phyloP scores from a whole-genome alignment of 2,888 invertebrate genomes.

The Onthophagus sagittarius region DNA sequence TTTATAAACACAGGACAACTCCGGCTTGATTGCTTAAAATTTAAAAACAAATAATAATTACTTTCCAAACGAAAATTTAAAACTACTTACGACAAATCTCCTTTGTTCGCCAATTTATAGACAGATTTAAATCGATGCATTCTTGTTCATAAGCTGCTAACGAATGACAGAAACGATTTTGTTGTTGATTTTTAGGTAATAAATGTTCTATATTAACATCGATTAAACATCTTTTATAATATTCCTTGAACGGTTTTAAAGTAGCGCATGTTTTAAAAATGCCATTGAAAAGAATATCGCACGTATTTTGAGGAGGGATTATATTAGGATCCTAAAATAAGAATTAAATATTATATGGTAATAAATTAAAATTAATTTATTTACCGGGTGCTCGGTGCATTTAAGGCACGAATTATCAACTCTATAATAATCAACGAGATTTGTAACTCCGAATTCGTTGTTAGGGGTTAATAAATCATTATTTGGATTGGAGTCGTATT shows the following conservation, averaged over 20 bases:
- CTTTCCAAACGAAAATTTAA: no score
- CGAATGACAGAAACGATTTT: background rate
- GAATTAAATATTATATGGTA: no score
- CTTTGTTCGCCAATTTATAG: background rate
- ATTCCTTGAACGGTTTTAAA: background rate
- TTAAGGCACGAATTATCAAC: background rate
- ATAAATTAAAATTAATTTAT: background rate
- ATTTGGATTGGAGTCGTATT: background rate
- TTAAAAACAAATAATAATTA: no score
- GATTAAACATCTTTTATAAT: background rate
- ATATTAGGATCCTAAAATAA: background rate
- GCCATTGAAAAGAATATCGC: background rate
- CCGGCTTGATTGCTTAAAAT: no score
- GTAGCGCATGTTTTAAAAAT: background rate
- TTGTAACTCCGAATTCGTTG: background rate
- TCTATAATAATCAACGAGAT: slow-evolving; percentile 1
- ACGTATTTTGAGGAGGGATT: background rate
- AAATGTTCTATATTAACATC: background rate
- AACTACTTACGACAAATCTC: background rate
- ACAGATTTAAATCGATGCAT: background rate
- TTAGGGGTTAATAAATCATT: background rate
- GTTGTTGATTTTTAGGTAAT: background rate
- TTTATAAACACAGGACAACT: slow-evolving; percentile 65
- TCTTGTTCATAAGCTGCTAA: slow-evolving; percentile 1
- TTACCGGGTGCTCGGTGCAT: background rate